A percentile compares a stretch with the other conserved stretches of the same genome.
Conservation (phyloP, 2,888 invertebrate genomes). For the Aporophyla nigra region DNA sequence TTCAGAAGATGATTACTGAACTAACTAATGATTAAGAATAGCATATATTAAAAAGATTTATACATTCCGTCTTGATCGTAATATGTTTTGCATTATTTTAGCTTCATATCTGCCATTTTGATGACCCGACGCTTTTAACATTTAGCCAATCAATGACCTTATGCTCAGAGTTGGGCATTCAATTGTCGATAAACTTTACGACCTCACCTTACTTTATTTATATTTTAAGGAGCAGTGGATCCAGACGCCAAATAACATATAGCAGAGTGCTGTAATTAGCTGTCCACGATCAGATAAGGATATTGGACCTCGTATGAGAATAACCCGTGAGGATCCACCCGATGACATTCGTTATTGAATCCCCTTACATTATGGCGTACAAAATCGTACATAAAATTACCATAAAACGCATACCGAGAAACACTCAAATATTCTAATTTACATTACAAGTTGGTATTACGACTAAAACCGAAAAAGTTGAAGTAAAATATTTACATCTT, state of each 20-base stretch:
- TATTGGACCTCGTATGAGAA: constrained; percentile 35
- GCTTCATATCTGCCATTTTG: constrained; percentile 19
- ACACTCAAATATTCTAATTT: constrained; percentile 58
- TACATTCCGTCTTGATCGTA: not conserved
- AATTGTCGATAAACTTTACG: constrained; percentile 79
- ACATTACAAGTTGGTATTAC: constrained; percentile 55
- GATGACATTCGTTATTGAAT: constrained; percentile 48
- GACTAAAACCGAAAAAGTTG: constrained; percentile 53
- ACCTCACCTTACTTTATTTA: constrained; percentile 71
- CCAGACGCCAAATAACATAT: constrained; percentile 65
- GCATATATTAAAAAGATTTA: constrained; percentile 10
- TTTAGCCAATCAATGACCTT: constrained; percentile 64
- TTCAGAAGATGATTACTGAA: constrained; percentile 5
- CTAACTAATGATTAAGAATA: constrained; percentile 12
- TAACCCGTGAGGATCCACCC: constrained; percentile 14
- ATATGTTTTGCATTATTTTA: constrained; percentile 18
- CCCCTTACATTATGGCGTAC: constrained; percentile 38
- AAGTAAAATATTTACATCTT: constrained; percentile 48
- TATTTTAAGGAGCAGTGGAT: constrained; percentile 69
- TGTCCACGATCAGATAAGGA: constrained; percentile 47
- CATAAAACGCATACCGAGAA: constrained; percentile 62
- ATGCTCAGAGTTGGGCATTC: constrained; percentile 68
- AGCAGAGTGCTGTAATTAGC: constrained; percentile 70
- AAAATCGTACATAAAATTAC: constrained; percentile 60
- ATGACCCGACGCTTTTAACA: constrained; percentile 52